Conservation (phyloP, 1,140 invertebrate species). For the Leptestheria dahalacensis region DNA sequence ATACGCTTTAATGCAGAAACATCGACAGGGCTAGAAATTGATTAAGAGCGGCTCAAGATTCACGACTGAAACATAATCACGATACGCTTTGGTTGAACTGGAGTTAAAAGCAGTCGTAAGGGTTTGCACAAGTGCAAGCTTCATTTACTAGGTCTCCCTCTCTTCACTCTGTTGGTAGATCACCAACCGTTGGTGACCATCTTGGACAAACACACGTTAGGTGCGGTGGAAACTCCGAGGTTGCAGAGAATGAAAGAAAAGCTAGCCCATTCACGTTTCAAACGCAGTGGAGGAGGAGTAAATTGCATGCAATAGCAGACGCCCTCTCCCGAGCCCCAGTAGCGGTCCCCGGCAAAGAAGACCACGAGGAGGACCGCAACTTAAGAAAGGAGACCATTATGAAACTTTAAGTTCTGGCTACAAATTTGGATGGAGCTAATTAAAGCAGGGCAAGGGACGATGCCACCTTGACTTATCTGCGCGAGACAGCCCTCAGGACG, state of each 20-base stretch:
- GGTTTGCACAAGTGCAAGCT: constrained; percentile 15
- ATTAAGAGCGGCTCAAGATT: constrained; percentile 15
- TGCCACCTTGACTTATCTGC: no score
- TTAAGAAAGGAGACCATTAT: no score
- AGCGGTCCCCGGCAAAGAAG: background rate
- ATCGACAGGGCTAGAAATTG: constrained; percentile 12
- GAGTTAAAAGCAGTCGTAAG: constrained; percentile 13
- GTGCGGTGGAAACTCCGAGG: constrained; percentile 14
- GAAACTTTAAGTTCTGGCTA: no score
- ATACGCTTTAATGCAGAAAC: constrained; percentile 14
- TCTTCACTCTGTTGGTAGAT: constrained; percentile 17
- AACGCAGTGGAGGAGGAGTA: constrained; percentile 8
- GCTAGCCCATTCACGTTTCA: constrained; percentile 12
- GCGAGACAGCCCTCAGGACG: no score
- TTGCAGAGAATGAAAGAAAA: constrained; percentile 16
- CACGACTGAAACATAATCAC: constrained; percentile 11
- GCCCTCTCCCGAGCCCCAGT: background rate
- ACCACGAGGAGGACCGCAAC: background rate
- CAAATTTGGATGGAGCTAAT: background rate
- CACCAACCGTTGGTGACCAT: constrained; percentile 17
- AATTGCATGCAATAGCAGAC: background rate
- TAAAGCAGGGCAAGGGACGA: no score
- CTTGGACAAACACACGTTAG: constrained; percentile 11
- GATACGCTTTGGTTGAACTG: constrained; percentile 19
- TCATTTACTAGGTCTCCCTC: constrained; percentile 16